Conservation (phyloP, 2,113 vertebrate genomes). For the Tylochromis polylepis region DNA sequence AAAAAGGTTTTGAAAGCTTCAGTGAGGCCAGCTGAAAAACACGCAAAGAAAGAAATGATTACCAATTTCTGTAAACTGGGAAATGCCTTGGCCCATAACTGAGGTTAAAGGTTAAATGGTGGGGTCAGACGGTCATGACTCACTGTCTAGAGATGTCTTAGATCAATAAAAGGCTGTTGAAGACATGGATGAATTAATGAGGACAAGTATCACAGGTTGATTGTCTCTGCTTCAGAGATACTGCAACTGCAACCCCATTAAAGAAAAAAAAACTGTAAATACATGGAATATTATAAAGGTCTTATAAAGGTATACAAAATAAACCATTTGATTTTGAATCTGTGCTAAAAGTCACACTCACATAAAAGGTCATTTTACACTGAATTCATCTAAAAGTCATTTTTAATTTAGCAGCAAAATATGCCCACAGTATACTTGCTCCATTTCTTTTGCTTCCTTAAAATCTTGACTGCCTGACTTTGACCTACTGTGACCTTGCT, state of each 20-base stretch:
- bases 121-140: conserved; percentile 71
- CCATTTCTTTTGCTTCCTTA: neutral
- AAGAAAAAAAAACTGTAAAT: neutral
- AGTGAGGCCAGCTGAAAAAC: neutral
- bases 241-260: neutral
- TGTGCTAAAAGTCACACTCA: neutral
- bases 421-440: neutral
- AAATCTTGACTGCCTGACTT: conserved; percentile 1
- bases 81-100: neutral
- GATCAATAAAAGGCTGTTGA: conserved; percentile 59
- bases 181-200: conserved; percentile 45
- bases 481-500: conserved; percentile 23
- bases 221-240: neutral
- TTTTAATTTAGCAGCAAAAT: neutral
- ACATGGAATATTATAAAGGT: neutral
- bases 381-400: neutral
- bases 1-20: neutral
- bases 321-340: neutral
- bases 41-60: neutral
- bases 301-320: neutral
- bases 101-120: conserved; percentile 79
- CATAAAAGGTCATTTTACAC: neutral
- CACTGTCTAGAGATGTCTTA: conserved; percentile 37
- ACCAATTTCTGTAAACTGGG: neutral
- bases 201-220: conserved; percentile 16